phyloP scores from a whole-genome alignment of 1,140 invertebrate genomes.

The Musca vetustissima region DNA sequence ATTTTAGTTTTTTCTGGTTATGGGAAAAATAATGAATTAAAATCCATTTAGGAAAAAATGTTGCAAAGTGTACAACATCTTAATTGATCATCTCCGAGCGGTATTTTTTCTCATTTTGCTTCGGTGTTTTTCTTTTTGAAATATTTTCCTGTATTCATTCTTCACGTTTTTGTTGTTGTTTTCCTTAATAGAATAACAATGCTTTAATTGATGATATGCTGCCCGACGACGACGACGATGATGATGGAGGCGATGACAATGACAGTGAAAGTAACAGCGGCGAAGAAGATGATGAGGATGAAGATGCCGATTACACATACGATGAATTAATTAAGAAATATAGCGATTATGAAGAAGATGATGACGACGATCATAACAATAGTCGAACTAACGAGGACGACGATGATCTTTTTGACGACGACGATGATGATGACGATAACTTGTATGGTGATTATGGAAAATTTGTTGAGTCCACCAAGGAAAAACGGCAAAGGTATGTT shows the following conservation, averaged over 20 bases:
- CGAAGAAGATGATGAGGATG: slow-evolving; percentile 25
- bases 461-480: slow-evolving; percentile 42
- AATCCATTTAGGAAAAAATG: too few species aligned
- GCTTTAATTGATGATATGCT: slow-evolving; percentile 41
- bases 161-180: not conserved
- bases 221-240: slow-evolving; percentile 34
- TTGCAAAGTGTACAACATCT: not conserved
- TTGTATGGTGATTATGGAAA: slow-evolving; percentile 46
- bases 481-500: slow-evolving; percentile 38
- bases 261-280: slow-evolving; percentile 28
- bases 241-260: slow-evolving; percentile 30
- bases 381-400: slow-evolving; percentile 4
- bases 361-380: slow-evolving; percentile 13
- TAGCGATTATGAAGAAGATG: slow-evolving; percentile 21
- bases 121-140: slow-evolving; percentile 10
- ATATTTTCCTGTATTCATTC: slow-evolving; percentile 2
- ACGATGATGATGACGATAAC: slow-evolving; percentile 24
- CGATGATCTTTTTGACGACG: slow-evolving; percentile 13
- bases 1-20: too few species aligned
- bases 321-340: slow-evolving; percentile 15
- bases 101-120: not conserved
- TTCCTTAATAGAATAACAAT: slow-evolving; percentile 40
- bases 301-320: slow-evolving; percentile 30
- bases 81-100: slow-evolving; percentile 5
- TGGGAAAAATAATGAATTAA: too few species aligned